Evolutionary conservation across 1,140 invertebrate species (phyloP).

Genomic region (Solenopsis invicta): DNA sequence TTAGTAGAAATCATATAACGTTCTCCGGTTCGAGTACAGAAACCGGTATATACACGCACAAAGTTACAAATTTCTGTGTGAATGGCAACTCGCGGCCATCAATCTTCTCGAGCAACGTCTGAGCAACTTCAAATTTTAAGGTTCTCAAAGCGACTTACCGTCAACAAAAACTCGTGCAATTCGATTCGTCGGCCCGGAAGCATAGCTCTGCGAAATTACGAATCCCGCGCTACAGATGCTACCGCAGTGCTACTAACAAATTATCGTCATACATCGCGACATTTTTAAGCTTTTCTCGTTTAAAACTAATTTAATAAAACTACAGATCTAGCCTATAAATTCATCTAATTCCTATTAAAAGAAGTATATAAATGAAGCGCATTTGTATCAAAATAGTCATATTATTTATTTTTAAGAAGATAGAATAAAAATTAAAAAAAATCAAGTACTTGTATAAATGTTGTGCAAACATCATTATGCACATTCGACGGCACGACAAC

Average conservation of each 20-base stretch:
- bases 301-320: neutral
- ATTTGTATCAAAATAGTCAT: neutral
- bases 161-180: slow-evolving; percentile 37
- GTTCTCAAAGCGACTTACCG: slow-evolving; percentile 29
- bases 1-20: slow-evolving; percentile 39
- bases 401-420: neutral
- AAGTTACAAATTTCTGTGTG: slow-evolving; percentile 53
- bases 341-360: neutral
- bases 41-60: neutral
- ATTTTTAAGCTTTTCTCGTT: neutral
- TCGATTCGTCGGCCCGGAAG: neutral
- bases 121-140: slow-evolving; percentile 54
- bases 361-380: neutral
- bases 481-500: neutral
- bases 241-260: neutral
- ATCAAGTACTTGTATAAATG: neutral
- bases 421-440: neutral
- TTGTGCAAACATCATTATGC: neutral
- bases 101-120: slow-evolving; percentile 24
- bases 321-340: neutral
- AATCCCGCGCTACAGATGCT: neutral
- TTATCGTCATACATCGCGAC: neutral
- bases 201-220: slow-evolving; percentile 30
- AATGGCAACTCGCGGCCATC: slow-evolving; percentile 23
- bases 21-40: slow-evolving; percentile 6